Conservation (phyloP, 1,140 invertebrate genomes). For the Rhopalosiphum padi region DNA sequence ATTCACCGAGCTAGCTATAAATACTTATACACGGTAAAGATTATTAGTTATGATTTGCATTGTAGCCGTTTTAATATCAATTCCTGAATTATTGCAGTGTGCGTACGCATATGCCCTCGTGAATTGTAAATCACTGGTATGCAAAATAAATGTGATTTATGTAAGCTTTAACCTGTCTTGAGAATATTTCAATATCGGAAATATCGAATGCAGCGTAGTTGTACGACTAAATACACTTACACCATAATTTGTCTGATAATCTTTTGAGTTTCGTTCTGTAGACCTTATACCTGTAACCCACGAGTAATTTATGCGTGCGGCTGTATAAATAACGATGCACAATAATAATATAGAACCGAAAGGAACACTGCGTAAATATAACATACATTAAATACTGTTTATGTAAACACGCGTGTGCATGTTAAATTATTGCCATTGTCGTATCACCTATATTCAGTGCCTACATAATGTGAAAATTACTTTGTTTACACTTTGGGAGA, state of each 20-base stretch:
- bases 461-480: neutral
- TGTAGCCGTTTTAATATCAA: neutral
- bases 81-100: neutral
- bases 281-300: neutral
- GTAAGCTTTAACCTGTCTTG: neutral
- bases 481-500: neutral
- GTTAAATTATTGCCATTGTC: neutral
- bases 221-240: too few relatives aligned
- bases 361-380: neutral
- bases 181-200: neutral
- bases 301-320: neutral
- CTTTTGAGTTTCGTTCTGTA: neutral
- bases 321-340: neutral
- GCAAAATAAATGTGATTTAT: neutral
- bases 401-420: neutral
- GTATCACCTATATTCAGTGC: neutral
- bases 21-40: neutral
- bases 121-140: neutral
- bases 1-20: neutral
- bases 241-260: neutral
- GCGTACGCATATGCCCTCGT: too few relatives aligned
- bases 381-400: neutral
- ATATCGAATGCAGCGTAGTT: too few relatives aligned
- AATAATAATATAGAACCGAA: conserved; percentile 3
- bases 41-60: neutral